Evolutionary conservation across 2,797 vertebrate genomes (phyloP), one percentile per base, ranked within the genome.

Genomic region (Acanthis flammea): DNA sequence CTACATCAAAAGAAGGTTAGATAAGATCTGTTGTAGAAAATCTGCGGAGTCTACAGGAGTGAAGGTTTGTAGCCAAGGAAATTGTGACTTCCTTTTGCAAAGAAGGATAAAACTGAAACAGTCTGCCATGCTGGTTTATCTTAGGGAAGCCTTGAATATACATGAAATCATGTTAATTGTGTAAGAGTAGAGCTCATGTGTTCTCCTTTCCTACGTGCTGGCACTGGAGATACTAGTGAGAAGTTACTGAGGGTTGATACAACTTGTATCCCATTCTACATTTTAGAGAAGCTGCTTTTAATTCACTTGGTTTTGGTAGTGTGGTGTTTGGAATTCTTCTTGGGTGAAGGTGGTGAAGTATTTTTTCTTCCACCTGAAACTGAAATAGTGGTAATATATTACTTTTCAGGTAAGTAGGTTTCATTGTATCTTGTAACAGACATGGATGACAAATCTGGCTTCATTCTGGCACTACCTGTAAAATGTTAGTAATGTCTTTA

Each of bases 11-110:
- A 97, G 90, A 87, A 93, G 62, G 88, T 88, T 80, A 88, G 95
- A 95, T 91, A 92, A 93, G 85, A 95, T 96, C 83, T 92, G 50
- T 65, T 78, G 23, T 55, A 82, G 89, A 90, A 97, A 97, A 92
- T 80, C 67, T 67, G 57, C 2, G 0, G 84, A 50, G 86, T 91
- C 45, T 91, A 47, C 78, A 28, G 85, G 82, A 94, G 77, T 10
- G 28, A 88, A 33, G 58, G 21, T 81, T 77, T 96, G 80, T 78
- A 94, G 68, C 81, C 75, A 91, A 84, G 90, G 91, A 80, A 63
- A 17, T 57, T 66, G 33, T 55, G 86, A 68, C 57, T 96, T 94
- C 89, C 78, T 96, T 51, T 76, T 58, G 60, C 54, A 75, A 76
- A 41, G 93, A 90, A 92, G 76, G 44, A 48, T 90, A 94, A 87